Evolutionary conservation across 2,888 invertebrate genomes (phyloP).

Genomic region (Eledone cirrhosa): DNA sequence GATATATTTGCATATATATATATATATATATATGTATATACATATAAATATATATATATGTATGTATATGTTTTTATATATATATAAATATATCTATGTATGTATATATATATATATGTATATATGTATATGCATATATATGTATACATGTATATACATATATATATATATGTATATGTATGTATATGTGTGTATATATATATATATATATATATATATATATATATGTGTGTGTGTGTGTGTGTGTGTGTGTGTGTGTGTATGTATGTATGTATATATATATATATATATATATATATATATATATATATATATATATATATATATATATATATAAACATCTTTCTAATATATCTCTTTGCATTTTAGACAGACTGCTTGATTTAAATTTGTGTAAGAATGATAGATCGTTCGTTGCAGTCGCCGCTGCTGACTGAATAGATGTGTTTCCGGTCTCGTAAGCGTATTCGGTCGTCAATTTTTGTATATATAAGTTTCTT

Average conservation of each 20-base stretch:
- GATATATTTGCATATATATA: background rate
- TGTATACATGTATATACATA: background rate
- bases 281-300: background rate
- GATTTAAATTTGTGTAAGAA: no score
- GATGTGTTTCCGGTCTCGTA: no score
- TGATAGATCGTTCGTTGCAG: no score
- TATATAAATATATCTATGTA: background rate
- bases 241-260: background rate
- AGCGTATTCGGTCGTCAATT: no score
- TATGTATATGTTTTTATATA: background rate
- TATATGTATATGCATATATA: background rate
- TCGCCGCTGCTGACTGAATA: no score
- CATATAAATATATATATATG: background rate
- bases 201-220: background rate
- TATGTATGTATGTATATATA: background rate
- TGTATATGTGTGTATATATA: background rate
- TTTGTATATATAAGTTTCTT: no score
- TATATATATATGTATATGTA: slow-evolving; percentile 2
- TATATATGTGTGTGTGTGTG: background rate
- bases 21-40: background rate
- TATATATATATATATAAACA: background rate
- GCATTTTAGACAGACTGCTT: background rate
- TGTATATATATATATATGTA: background rate
- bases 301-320: background rate
- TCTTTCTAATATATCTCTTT: background rate